These are phyloP conservation scores for Watsonalla cultraria DNA, from an alignment of 2,888 invertebrate genomes.

Conservation along the genomic window DNA sequence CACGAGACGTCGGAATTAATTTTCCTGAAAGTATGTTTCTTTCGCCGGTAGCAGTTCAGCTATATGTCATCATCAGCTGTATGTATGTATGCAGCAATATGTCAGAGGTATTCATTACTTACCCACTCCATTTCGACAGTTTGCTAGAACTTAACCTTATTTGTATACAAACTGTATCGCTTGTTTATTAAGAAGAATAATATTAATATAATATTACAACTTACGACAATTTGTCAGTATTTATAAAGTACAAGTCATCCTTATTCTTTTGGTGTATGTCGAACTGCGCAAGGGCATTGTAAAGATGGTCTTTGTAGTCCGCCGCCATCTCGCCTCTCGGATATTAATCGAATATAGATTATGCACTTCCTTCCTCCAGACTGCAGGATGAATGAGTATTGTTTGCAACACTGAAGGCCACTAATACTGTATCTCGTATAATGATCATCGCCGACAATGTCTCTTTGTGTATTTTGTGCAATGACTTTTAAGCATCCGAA, in stretches of 20 bases:
- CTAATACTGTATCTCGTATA: conserved; percentile 37
- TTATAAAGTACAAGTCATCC: neutral
- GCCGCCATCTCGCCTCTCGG: conserved; percentile 20
- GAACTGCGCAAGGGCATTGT: conserved; percentile 39
- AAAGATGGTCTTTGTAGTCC: conserved; percentile 31
- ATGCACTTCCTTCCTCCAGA: conserved; percentile 59
- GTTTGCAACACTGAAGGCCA: conserved; percentile 28
- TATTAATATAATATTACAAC: neutral
- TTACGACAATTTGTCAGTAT: neutral
- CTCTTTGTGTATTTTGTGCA: conserved; percentile 21
- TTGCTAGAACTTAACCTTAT: too few relatives aligned
- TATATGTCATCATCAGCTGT: too few relatives aligned
- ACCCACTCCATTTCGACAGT: too few relatives aligned
- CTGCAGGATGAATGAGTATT: conserved; percentile 25
- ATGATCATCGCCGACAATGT: conserved; percentile 30
- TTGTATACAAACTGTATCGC: too few relatives aligned
- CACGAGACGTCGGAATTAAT: conserved; percentile 13
- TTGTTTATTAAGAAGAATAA: too few relatives aligned
- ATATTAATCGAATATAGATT: conserved; percentile 61
- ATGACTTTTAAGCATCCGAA: conserved; percentile 12
- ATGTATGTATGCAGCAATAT: too few relatives aligned
- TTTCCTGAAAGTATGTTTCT: conserved; percentile 9
- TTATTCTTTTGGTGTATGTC: neutral
- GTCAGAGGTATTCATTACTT: too few relatives aligned
- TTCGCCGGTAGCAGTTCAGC: neutral